Evolutionary conservation across 1,140 invertebrate species (phyloP).

Genomic region (Neodiprion lecontei): DNA sequence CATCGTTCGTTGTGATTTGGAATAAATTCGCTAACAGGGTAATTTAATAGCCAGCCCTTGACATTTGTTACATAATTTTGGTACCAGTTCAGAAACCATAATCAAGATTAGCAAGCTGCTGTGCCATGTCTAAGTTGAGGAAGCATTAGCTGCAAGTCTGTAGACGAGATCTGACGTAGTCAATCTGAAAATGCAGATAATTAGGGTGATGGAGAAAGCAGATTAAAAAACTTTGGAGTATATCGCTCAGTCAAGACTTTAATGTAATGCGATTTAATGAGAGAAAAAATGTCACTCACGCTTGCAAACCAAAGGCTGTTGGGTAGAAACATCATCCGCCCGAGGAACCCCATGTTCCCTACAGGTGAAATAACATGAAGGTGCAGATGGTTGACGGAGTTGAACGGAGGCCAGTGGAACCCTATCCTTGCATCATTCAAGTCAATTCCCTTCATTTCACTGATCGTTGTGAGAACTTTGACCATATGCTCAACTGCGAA

Average conservation of each 20-base stretch:
- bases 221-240: too few species aligned
- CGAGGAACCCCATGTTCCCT: conserved; percentile 76
- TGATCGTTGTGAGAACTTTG: conserved; percentile 62
- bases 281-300: conserved; percentile 63
- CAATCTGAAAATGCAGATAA: conserved; percentile 42
- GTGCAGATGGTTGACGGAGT: conserved; percentile 83
- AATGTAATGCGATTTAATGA: too few species aligned
- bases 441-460: conserved; percentile 62
- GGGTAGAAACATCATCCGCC: conserved; percentile 74
- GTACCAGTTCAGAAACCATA: too few species aligned
- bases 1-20: too few species aligned
- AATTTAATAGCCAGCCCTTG: too few species aligned
- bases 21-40: too few species aligned
- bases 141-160: conserved; percentile 13
- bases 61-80: too few species aligned
- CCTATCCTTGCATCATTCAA: conserved; percentile 72
- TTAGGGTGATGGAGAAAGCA: too few species aligned
- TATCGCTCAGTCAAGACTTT: too few species aligned
- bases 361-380: conserved; percentile 85
- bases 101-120: too few species aligned
- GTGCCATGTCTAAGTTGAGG: too few species aligned
- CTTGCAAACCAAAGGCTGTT: conserved; percentile 85
- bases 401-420: conserved; percentile 93
- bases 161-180: conserved; percentile 54
- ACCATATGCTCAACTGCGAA: conserved; percentile 71